phyloP scores from a whole-genome alignment of 2,113 vertebrate genomes.

The Hemicordylus capensis region DNA sequence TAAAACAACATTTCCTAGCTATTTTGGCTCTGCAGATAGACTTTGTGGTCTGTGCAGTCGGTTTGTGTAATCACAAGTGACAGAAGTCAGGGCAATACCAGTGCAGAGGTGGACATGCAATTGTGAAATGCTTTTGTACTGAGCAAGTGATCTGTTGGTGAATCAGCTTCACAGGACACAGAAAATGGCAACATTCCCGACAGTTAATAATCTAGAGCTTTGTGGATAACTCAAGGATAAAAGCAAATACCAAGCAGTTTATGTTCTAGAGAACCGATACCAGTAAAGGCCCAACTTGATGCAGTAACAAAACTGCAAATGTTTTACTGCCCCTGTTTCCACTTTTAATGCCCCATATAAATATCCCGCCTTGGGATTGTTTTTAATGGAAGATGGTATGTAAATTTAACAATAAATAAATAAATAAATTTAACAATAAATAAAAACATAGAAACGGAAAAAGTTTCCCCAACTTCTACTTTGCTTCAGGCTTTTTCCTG shows the following conservation, averaged over 20 bases:
- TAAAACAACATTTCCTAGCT: neutral
- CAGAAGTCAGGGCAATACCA: neutral
- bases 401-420: too few relatives aligned
- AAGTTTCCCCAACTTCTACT: neutral
- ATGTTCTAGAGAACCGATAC: neutral
- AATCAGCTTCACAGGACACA: neutral
- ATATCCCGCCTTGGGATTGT: too few relatives aligned
- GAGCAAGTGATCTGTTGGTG: neutral
- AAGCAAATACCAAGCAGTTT: neutral
- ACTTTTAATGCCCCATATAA: neutral
- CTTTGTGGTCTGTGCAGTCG: neutral
- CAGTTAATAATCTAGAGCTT: neutral
- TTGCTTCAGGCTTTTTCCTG: neutral
- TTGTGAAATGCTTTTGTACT: neutral
- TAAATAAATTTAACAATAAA: too few relatives aligned
- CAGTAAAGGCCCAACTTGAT: neutral
- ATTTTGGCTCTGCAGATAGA: neutral
- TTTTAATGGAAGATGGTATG: too few relatives aligned
- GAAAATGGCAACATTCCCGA: neutral
- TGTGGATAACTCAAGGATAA: neutral
- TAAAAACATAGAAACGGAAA: neutral
- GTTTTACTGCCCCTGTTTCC: neutral
- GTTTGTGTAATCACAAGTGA: neutral
- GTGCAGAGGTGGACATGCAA: neutral
- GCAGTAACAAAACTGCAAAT: neutral